Conservation (phyloP, 2,797 vertebrate species). For the Anas bahamensis region DNA sequence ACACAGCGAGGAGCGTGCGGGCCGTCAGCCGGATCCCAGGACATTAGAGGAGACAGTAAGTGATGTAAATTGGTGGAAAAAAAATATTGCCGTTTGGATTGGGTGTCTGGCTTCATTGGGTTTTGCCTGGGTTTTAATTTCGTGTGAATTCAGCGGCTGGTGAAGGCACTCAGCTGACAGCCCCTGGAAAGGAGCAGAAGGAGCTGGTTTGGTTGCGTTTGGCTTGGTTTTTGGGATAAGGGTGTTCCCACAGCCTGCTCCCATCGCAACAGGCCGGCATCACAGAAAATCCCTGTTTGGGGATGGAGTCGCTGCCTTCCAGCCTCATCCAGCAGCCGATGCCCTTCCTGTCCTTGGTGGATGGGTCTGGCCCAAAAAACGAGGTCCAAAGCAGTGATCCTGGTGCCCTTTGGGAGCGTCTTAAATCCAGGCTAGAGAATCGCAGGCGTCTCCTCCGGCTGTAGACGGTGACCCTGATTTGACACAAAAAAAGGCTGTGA, state of each 20-base stretch:
- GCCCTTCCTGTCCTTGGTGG: neutral
- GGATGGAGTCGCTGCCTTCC: neutral
- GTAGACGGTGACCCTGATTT: neutral
- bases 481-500: neutral
- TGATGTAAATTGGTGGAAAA: conserved; percentile 19
- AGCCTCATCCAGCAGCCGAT: no score
- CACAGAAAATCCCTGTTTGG: rapidly evolving
- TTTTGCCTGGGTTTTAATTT: conserved; percentile 31
- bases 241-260: rapidly evolving
- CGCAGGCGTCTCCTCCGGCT: neutral
- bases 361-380: neutral
- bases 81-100: neutral
- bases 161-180: neutral
- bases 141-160: neutral
- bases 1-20: neutral
- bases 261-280: neutral
- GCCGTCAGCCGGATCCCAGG: neutral
- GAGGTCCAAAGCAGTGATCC: neutral
- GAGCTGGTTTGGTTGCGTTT: neutral
- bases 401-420: neutral
- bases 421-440: neutral
- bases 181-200: neutral
- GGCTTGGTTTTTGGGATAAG: neutral
- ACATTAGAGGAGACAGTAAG: conserved; percentile 50
- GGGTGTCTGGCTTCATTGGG: neutral